phyloP scores from a whole-genome alignment of 2,888 invertebrate species.

The Eristalis pertinax region DNA sequence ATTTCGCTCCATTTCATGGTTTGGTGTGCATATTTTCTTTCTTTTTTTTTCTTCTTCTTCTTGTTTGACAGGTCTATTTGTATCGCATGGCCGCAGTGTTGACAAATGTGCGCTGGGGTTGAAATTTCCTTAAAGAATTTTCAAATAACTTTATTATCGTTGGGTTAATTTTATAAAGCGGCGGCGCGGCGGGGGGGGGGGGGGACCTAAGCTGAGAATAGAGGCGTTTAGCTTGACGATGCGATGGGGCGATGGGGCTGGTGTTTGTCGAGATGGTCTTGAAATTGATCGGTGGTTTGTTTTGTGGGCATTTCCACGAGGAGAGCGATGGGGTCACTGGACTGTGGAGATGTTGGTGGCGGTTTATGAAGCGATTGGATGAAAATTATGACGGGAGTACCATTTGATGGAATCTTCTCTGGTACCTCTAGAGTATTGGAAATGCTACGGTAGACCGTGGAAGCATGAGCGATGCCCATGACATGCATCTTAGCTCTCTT shows the following conservation, averaged over 20 bases:
- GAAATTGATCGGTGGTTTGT: not conserved
- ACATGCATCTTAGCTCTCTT: no score
- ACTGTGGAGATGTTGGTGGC: not conserved
- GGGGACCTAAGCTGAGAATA: not conserved
- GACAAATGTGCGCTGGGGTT: constrained; percentile 67
- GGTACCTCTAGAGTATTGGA: no score
- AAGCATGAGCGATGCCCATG: no score
- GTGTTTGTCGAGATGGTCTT: constrained; percentile 36
- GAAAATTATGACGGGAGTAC: no score
- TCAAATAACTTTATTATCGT: constrained; percentile 70
- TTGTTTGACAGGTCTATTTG: constrained; percentile 66
- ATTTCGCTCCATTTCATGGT: constrained; percentile 33
- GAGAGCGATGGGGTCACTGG: not conserved
- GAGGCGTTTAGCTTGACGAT: not conserved
- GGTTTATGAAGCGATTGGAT: no score
- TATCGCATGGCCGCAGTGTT: constrained; percentile 66
- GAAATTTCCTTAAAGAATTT: constrained; percentile 64
- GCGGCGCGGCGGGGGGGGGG: no score
- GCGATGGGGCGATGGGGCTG: not conserved
- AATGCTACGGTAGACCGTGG: no score
- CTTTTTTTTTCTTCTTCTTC: not conserved
- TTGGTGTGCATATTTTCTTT: constrained; percentile 10
- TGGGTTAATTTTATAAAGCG: constrained; percentile 65
- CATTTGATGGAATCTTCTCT: no score
- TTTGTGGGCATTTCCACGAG: not conserved